Base-by-base conservation (phyloP, 2,797 vertebrate genomes). In the Lepilemur septentrionalis region DNA sequence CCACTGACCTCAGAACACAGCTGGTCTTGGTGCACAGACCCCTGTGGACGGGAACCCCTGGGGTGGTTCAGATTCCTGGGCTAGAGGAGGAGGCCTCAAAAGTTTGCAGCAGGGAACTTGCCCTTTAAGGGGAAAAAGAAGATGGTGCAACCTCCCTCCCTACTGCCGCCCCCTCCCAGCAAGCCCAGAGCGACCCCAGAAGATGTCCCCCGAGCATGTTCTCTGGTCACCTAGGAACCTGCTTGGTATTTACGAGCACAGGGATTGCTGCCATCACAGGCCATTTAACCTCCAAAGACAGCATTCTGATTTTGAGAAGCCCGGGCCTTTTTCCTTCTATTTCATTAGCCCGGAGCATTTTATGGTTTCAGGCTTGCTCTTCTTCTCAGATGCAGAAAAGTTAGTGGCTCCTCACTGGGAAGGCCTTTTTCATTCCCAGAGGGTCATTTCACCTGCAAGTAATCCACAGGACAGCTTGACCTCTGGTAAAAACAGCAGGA, bases 271-370 rank as follows among this genome's bases (percentile, higher is more conserved):
- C 84, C 85, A 23, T 15, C 10, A 15, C 17, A 87, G 87, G 92
- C 73, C 93, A 72, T 93, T 92, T 96, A 92, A 86, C 75, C 86
- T 85, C 38, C 15, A 79, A 83, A 70, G 87, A 82, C 43, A 30
- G 46, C 69, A 41, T 93, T 97, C 84, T 93, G 85, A 94, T 97
- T 97, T 95, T 52, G 84, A 72, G 11, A 94, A 97, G 96, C 95
- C 50, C 30, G 76, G n/a, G n/a, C 63, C 80, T 41, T 72, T 85
- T 59, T 25, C 65, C 80, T 93, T 92, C 96, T 95, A 69, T 97
- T 97, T 97, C 97, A 97, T 98, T 97, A 98, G 96, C 14, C 50
- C 55, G 85, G 88, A 97, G 94, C 95, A 96, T 97, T 98, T 97
- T 97, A 96, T 83, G 91, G 94, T 92, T 98, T 97, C 91, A 90